phyloP scores from a whole-genome alignment of 23 tunicate species.

The Clavelina lepadiformis region DNA sequence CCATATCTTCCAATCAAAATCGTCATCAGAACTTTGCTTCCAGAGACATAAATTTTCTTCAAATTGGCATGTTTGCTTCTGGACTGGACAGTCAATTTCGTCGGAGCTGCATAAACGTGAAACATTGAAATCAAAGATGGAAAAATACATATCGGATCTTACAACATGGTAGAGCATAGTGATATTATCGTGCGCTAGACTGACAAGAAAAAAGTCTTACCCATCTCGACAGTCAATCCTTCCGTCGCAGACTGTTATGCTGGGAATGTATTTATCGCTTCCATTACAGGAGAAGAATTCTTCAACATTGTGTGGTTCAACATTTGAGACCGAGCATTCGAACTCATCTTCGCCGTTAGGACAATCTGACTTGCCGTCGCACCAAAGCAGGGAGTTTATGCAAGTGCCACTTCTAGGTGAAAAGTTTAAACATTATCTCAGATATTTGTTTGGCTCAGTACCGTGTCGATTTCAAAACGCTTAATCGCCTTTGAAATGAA shows the following conservation, averaged over 20 bases:
- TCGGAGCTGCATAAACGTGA: slow-evolving; percentile 56
- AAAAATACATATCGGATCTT: not conserved
- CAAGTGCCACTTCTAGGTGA: too few relatives aligned
- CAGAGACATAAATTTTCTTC: slow-evolving; percentile 72
- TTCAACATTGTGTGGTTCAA: not conserved
- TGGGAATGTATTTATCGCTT: slow-evolving; percentile 24
- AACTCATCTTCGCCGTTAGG: slow-evolving; percentile 67
- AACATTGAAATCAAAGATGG: not conserved
- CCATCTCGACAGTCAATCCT: slow-evolving; percentile 85
- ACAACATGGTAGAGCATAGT: not conserved
- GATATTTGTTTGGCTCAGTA: too few relatives aligned
- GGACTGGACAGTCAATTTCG: slow-evolving; percentile 55
- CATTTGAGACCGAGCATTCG: not conserved
- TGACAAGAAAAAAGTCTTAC: slow-evolving; percentile 36
- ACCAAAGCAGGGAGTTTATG: slow-evolving; percentile 29
- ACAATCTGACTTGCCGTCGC: slow-evolving; percentile 78
- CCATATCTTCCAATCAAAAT: slow-evolving; percentile 74
- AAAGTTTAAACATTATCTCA: too few relatives aligned
- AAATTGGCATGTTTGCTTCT: slow-evolving; percentile 58
- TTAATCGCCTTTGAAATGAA: too few relatives aligned
- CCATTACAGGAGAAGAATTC: slow-evolving; percentile 28
- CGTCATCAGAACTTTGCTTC: slow-evolving; percentile 70
- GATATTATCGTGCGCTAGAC: too few relatives aligned
- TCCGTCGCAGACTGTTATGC: slow-evolving; percentile 52
- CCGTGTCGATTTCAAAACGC: too few relatives aligned